phyloP scores from a whole-genome alignment of 1,140 invertebrate genomes.

The Drosophila repleta region DNA sequence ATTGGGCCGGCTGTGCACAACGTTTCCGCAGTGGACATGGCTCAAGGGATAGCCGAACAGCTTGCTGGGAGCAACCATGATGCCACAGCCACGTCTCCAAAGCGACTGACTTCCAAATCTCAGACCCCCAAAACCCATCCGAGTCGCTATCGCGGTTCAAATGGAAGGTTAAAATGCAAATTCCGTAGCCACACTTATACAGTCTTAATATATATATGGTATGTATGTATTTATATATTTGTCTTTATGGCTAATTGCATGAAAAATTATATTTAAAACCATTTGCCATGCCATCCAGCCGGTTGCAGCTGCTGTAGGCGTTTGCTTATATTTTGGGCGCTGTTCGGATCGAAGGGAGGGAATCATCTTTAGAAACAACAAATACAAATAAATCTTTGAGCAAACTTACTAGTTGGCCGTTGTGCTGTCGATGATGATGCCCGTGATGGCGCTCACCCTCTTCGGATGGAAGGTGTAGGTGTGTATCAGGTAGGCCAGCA shows the following conservation, averaged over 20 bases:
- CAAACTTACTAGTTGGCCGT: slow-evolving; percentile 64
- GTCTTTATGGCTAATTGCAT: background rate
- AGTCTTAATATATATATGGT: no score
- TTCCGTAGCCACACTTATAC: background rate
- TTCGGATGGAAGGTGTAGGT: slow-evolving; percentile 32
- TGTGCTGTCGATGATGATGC: slow-evolving; percentile 42
- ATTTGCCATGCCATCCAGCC: background rate
- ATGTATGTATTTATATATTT: background rate
- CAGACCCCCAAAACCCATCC: no score
- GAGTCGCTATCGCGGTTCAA: slow-evolving; percentile 14
- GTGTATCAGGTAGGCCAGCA: slow-evolving; percentile 55
- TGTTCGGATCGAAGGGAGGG: slow-evolving; percentile 2
- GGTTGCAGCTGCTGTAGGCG: slow-evolving; percentile 26
- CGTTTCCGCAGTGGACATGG: slow-evolving; percentile 28
- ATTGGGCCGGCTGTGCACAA: slow-evolving; percentile 49
- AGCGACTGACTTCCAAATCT: slow-evolving; percentile 22
- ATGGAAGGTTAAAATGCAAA: slow-evolving; percentile 51
- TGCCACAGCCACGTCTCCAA: slow-evolving; percentile 1
- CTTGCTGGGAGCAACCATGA: slow-evolving; percentile 62
- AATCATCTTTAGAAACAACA: background rate
- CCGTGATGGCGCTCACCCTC: slow-evolving; percentile 36
- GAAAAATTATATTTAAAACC: slow-evolving; percentile 10
- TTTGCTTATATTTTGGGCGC: slow-evolving; percentile 32
- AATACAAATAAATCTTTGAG: background rate
- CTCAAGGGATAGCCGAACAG: slow-evolving; percentile 44